Evolutionary conservation across 2,888 invertebrate genomes (phyloP), one percentile per base, ranked within the genome.

Genomic region (Andrena marginata): DNA sequence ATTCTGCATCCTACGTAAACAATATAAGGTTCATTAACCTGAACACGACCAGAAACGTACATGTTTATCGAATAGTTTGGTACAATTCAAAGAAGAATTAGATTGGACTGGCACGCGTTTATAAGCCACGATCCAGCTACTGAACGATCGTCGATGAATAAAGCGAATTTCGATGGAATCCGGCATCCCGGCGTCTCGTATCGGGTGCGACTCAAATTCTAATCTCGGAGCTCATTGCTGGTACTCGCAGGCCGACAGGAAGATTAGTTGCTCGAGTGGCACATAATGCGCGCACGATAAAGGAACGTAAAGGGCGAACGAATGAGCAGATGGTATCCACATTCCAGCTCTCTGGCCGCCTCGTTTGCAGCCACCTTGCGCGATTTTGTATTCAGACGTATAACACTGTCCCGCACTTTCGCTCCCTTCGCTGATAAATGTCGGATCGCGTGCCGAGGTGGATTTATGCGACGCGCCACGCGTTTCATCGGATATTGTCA

Each of bases 401-500:
- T 29, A 80, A 80, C 80, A 80, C 48, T 77, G 72, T 42, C 71
- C 72, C 54, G 70, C 80, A 80, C 80, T 80, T 77, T 80, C 77
- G 67, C 42, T 49, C 69, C 8, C 49, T 20, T 20, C 33, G 48
- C 72, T 72, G 70, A 80, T 75, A 76, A 71, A 75, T 69, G 71
- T 56, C 51, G 51, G 68, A 62, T 68, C 71, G 72, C 69, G 71
- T 67, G 71, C 56, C 31, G 31, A 51, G 35, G 20, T 29, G 33
- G 29, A 68, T 68, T 72, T 63, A 76, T 56, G 54, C n/a, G 54
- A 56, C 42, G 31, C 29, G 23, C 26, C 70, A 42, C 60, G 42
- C 8, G 26, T 51, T 76, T 33, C 7, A 72, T 23, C 63, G 8
- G 56, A 23, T 42, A 23, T n/a, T 49, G n/a, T 6, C 35, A 23